Base-by-base conservation (phyloP, 2,797 vertebrate species). In the Hybognathus amarus region DNA sequence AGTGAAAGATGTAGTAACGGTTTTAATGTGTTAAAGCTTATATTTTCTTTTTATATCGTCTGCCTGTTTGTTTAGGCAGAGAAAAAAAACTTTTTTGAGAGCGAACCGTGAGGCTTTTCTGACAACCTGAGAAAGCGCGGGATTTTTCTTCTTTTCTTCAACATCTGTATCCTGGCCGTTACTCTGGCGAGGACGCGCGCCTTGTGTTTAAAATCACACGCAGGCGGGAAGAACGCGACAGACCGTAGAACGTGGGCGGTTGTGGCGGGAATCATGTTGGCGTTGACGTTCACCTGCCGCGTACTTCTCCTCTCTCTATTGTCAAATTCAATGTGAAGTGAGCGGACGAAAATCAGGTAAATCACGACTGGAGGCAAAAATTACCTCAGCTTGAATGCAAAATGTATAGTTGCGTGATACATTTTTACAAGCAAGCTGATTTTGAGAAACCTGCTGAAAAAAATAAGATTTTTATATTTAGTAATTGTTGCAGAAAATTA, bases 281-380 rank as follows among this genome's bases (percentile, higher is more conserved):
- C 82, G 77, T 87, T 92, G 88, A 85, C 75, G 76, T 85, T 91
- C 69, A 81, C 79, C 77, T 90, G 88, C 82, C 85, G 83, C 75
- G 76, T 86, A 80, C 90, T 92, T 70, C 90, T 92, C 6, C 17
- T 90, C 80, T 6, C 85, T 66, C 42, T 92, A 73, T 15, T 89
- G 4, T 68, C 87, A 0, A 88, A 86, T 24, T 76, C 85, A 0
- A 87, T 89, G 4, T 89, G 4, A 87, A 86, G 63, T 47, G 64
- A n/a, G 54, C 78, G 40, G 86, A 90, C 70, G 87, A 84, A 20
- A 83, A 85, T 1, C 77, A 89, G 92, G 91, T 92, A 89, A 75
- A 17, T n/a, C 17, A 2, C 3, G 50, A 36, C 12, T 38, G 50
- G 20, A 74, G 3, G 52, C 6, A 11, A 54, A 36, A 74, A n/a